These are phyloP conservation scores for Erpobdella octoculata DNA, from an alignment of 2,888 invertebrate species.

Conservation along the genomic window DNA sequence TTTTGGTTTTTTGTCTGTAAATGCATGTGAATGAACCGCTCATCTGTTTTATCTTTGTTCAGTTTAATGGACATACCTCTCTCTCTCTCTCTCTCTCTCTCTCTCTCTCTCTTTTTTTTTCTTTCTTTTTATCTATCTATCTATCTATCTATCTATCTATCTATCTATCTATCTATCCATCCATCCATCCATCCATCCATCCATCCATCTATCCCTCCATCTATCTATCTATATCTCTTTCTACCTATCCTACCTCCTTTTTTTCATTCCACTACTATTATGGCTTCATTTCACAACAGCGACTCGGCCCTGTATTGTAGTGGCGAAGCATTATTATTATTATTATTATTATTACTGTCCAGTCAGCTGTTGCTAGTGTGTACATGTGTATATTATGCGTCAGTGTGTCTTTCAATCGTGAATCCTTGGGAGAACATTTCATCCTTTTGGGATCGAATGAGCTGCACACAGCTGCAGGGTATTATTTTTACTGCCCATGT, in stretches of 20 bases:
- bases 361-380: no score
- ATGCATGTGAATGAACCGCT: background rate
- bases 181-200: background rate
- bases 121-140: no score
- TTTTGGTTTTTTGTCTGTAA: background rate
- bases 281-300: background rate
- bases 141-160: background rate
- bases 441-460: no score
- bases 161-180: background rate
- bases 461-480: no score
- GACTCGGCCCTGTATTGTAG: no score
- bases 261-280: background rate
- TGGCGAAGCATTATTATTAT: no score
- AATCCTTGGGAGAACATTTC: no score
- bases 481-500: no score
- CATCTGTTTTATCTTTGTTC: background rate
- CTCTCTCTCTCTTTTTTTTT: background rate
- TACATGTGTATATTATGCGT: background rate
- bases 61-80: background rate
- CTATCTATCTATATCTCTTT: no score
- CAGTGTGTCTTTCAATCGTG: background rate
- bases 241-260: no score
- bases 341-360: no score
- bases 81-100: slow-evolving; percentile 11
- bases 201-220: slow-evolving; percentile 21